These are phyloP conservation scores for Platypus cylindrus DNA, from an alignment of 2,888 invertebrate species.

Conservation along the genomic window DNA sequence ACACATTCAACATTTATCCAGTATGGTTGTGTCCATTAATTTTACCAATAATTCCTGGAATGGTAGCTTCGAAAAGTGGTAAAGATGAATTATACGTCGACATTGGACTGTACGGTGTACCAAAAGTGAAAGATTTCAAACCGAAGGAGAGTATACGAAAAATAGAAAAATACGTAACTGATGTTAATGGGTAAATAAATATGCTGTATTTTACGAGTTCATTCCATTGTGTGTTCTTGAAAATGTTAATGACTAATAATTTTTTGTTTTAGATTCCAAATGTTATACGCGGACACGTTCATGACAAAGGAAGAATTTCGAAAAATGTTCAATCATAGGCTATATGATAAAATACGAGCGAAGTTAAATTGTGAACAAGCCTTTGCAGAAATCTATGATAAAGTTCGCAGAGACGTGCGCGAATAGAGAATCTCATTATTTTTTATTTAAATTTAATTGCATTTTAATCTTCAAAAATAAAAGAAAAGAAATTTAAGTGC, in stretches of 20 bases:
- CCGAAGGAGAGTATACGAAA: conserved; percentile 51
- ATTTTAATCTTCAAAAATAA: neutral
- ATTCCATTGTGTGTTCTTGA: neutral
- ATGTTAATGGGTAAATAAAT: conserved; percentile 45
- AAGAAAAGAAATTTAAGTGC: no score
- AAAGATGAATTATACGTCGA: conserved; percentile 51
- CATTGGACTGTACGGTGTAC: conserved; percentile 70
- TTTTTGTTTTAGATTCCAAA: conserved; percentile 49
- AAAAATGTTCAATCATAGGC: conserved; percentile 64
- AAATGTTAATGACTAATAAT: neutral
- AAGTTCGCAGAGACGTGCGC: conserved; percentile 48
- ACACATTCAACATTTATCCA: conserved; percentile 56
- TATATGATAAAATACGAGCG: conserved; percentile 55
- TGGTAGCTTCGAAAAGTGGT: conserved; percentile 43
- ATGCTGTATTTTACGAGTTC: no score
- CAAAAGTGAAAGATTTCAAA: conserved; percentile 47
- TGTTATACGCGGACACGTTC: conserved; percentile 75
- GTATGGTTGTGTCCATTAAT: conserved; percentile 75
- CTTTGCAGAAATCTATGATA: conserved; percentile 72
- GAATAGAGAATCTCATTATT: neutral
- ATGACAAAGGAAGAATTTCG: conserved; percentile 62
- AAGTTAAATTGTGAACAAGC: conserved; percentile 51
- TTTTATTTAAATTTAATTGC: neutral
- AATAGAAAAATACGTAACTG: conserved; percentile 58
- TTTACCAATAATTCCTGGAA: conserved; percentile 54